Conservation (phyloP, 2,797 vertebrate genomes). For the Selene dorsalis region DNA sequence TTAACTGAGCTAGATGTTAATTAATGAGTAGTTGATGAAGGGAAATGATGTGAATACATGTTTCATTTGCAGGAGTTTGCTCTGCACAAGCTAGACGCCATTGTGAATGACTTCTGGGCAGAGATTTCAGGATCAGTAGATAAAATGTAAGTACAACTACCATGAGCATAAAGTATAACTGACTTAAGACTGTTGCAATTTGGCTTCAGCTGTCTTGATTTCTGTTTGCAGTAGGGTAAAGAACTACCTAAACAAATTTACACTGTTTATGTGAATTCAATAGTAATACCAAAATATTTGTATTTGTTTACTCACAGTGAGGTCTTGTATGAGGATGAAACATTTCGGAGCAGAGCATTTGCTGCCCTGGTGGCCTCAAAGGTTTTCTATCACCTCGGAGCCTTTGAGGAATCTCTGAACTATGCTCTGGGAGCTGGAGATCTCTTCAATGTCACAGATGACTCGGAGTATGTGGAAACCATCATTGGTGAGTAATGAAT, state of each 20-base stretch:
- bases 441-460: conserved; percentile 98
- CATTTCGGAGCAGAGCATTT: conserved; percentile 95
- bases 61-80: conserved; percentile 93
- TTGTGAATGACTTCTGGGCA: conserved; percentile 99
- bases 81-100: conserved; percentile 94
- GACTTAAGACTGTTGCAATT: not conserved
- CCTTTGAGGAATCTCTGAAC: conserved; percentile 98
- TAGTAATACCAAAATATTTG: not conserved
- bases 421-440: conserved; percentile 98
- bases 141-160: conserved; percentile 92
- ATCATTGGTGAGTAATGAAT: conserved; percentile 91
- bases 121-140: conserved; percentile 99
- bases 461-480: conserved; percentile 98
- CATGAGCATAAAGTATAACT: not conserved
- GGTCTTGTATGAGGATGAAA: conserved; percentile 98
- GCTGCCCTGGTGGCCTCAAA: conserved; percentile 99
- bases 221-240: not conserved
- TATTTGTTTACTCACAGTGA: conserved; percentile 83
- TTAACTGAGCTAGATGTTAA: not conserved
- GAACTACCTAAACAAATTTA: too few relatives aligned
- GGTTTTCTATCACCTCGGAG: conserved; percentile 98
- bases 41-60: not conserved
- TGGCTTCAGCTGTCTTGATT: not conserved
- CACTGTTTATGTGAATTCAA: not conserved
- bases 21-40: not conserved